Evolutionary conservation across 2,888 invertebrate species (phyloP), one percentile per base, ranked within the genome.

Genomic region (Yponomeuta plumbellus): DNA sequence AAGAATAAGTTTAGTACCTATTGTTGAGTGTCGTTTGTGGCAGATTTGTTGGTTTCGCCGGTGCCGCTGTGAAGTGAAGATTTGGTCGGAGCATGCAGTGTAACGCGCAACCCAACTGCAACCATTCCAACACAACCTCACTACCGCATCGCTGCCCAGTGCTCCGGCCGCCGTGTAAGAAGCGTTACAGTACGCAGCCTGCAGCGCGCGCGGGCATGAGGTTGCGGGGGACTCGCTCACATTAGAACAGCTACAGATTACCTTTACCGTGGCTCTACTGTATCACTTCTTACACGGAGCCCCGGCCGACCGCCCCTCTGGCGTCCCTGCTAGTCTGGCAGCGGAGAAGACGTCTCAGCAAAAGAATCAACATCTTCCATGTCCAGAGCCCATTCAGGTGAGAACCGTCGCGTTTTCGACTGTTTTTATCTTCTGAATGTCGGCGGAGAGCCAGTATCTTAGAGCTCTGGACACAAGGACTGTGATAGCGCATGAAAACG

Each of bases 71-170:
- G 87, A 82, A 84, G 89, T 87, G 90, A 77, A 84, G 90, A 84
- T 90, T 89, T 89, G 92, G 92, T 92, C 93, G 95, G 95, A 94
- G 96, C 96, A 96, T 96, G 96, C 94, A 96, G 95, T 94, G 95
- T 95, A 94, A 95, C 95, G 94, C 95, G 95, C 94, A 95, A 95
- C 94, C 95, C 95, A 94, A 95, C 96, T 96, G 96, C 94, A 96
- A 96, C 94, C 94, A 93, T 93, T 91, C 86, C 88, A 90, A 88
- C 86, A 88, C 88, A 86, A 88, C 84, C 88, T 89, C 88, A 90
- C 85, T 87, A 84, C 84, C 78, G 84, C 80, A 76, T 69, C 65
- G 68, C 69, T 57, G 44, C 69, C 65, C 63, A 68, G 44, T 69
- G 67, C 66, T n/a, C 66, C 64, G 61, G 65, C 64, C 17, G n/a